Conservation (phyloP, 2,888 invertebrate genomes). For the Amiota mariae region DNA sequence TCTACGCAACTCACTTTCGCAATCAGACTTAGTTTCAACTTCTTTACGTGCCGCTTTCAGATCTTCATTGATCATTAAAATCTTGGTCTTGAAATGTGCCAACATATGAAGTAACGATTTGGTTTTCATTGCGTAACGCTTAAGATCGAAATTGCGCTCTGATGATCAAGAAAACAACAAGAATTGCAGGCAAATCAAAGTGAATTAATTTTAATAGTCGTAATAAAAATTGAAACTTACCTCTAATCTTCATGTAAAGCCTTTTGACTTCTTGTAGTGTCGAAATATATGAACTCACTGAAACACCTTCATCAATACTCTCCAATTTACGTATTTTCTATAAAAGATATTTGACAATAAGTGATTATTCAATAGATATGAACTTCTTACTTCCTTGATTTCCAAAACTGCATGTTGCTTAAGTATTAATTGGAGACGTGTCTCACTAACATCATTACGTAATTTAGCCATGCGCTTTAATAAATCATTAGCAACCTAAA, state of each 20-base stretch:
- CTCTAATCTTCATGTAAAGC: slow-evolving; percentile 1
- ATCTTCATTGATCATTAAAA: neutral
- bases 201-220: neutral
- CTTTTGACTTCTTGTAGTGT: neutral
- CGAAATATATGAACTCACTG: neutral
- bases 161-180: neutral
- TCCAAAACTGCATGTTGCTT: neutral
- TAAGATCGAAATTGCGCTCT: slow-evolving; percentile 16
- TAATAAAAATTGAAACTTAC: neutral
- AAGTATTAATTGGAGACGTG: neutral
- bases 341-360: neutral
- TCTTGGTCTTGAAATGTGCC: slow-evolving; percentile 15
- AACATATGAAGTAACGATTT: neutral
- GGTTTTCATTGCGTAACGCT: neutral
- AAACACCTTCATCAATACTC: neutral
- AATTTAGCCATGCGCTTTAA: neutral
- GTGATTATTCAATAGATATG: neutral
- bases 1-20: neutral
- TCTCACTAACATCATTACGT: neutral
- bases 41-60: neutral
- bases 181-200: neutral
- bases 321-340: neutral
- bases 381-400: neutral
- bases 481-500: neutral
- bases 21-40: neutral